A percentile compares a stretch with the other conserved stretches of the same genome.
phyloP scores from a whole-genome alignment of 2,888 invertebrate species.

The Drosophila anomalipes region DNA sequence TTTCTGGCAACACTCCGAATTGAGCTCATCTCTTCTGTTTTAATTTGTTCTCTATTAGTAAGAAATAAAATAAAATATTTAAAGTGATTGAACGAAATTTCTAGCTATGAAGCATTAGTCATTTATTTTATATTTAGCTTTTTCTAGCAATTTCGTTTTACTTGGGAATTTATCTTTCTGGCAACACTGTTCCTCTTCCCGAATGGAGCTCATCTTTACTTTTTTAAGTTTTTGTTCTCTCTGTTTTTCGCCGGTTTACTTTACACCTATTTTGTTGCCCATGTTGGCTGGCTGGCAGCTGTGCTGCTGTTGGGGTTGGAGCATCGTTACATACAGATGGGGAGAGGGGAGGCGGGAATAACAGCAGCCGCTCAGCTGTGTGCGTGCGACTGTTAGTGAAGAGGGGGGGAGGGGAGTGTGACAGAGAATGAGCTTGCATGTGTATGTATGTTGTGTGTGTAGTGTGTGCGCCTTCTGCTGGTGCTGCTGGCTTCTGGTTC shows the following conservation, averaged over 20 bases:
- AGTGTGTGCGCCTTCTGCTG: slow-evolving; percentile 18
- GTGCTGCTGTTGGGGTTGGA: slow-evolving; percentile 38
- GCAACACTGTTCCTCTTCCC: slow-evolving; percentile 5
- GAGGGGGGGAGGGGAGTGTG: slow-evolving; percentile 23
- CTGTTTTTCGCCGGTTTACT: slow-evolving; percentile 71
- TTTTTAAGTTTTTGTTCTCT: slow-evolving; percentile 27
- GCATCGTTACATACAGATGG: background rate
- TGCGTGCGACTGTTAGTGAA: slow-evolving; percentile 50
- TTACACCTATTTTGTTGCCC: slow-evolving; percentile 57
- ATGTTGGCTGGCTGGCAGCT: slow-evolving; percentile 58
- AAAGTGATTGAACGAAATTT: background rate
- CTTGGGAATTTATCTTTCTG: background rate
- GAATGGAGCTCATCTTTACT: slow-evolving; percentile 56
- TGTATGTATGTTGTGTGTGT: background rate
- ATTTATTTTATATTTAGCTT: background rate
- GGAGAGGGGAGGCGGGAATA: slow-evolving; percentile 22
- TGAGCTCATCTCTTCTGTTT: background rate
- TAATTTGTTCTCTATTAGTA: background rate
- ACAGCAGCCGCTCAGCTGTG: slow-evolving; percentile 68
- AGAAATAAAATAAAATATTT: background rate
- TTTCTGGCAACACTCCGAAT: background rate
- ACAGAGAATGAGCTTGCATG: slow-evolving; percentile 14
- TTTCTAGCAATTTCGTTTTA: background rate
- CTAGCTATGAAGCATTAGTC: background rate
- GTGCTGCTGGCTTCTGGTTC: slow-evolving; percentile 58